Percentiles rank a stretch among this genome's conserved stretches.
These are phyloP conservation scores for Excalfactoria chinensis DNA, from an alignment of 2,113 vertebrate species.

Conservation along the genomic window DNA sequence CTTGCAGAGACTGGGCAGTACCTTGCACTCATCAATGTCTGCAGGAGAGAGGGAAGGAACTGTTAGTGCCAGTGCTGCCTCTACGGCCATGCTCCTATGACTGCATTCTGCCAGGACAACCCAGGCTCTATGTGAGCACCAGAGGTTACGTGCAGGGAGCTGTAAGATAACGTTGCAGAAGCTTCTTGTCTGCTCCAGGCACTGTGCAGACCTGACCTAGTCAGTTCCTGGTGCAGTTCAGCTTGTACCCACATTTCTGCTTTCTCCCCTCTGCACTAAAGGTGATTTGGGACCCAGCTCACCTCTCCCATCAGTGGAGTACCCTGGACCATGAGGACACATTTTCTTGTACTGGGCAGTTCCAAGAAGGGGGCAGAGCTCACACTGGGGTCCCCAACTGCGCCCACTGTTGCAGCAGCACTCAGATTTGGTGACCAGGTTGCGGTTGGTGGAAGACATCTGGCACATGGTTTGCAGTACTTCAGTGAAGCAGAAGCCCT, in stretches of 20 bases:
- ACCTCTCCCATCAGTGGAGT: constrained; percentile 90
- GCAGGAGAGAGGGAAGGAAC: background rate
- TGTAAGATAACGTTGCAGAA: accelerated
- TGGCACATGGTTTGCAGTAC: constrained; percentile 92
- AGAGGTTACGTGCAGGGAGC: background rate
- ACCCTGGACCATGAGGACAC: constrained; percentile 93
- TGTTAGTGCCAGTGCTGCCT: background rate
- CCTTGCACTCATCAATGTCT: constrained; percentile 95
- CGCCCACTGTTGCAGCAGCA: constrained; percentile 92
- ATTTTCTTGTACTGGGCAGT: constrained; percentile 91
- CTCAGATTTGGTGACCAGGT: constrained; percentile 89
- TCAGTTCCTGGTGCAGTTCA: background rate
- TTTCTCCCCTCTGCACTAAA: background rate
- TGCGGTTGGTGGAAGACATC: constrained; percentile 86
- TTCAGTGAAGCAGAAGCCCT: constrained; percentile 91
- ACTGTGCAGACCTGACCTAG: background rate
- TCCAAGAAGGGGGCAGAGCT: constrained; percentile 91
- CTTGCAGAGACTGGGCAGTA: constrained; percentile 87
- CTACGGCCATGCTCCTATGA: background rate
- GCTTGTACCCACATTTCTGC: background rate
- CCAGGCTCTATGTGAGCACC: background rate
- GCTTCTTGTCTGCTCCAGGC: background rate
- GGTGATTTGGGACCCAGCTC: constrained; percentile 11
- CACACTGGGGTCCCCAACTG: constrained; percentile 91
- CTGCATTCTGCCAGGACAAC: background rate